Percentiles rank a stretch among this genome's conserved stretches.
Conservation (phyloP, 2,888 invertebrate species). For the Campaea margaritaria region DNA sequence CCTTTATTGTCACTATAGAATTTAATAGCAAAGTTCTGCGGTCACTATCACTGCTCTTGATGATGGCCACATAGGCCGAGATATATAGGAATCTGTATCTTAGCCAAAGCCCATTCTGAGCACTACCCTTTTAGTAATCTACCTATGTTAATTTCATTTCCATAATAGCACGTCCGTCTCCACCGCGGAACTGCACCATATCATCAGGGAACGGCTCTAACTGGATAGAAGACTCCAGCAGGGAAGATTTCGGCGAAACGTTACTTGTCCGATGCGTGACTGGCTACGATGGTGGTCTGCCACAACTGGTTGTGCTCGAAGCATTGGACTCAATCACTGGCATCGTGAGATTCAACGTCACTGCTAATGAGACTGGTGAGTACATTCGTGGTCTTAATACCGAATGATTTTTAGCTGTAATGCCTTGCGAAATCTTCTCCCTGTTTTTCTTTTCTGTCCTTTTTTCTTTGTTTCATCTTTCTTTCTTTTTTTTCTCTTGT, state of each 20-base stretch:
- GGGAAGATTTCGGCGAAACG: constrained; percentile 66
- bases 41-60: no score
- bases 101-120: no score
- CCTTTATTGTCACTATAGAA: no score
- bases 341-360: constrained; percentile 88
- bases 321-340: constrained; percentile 90
- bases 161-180: constrained; percentile 89
- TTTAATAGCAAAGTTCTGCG: no score
- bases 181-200: constrained; percentile 93
- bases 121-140: no score
- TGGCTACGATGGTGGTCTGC: constrained; percentile 95
- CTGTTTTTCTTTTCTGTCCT: no score
- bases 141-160: not conserved
- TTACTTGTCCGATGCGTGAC: constrained; percentile 93
- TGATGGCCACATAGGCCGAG: not conserved
- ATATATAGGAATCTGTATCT: not conserved
- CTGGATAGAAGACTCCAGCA: constrained; percentile 74
- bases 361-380: constrained; percentile 84
- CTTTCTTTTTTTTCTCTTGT: no score
- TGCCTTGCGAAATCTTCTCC: no score
- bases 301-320: constrained; percentile 93
- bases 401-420: no score
- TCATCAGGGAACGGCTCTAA: constrained; percentile 86
- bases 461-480: no score
- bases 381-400: no score